Percentiles rank a stretch among this genome's conserved stretches.
phyloP scores from a whole-genome alignment of 2,888 invertebrate genomes.

The Vanessa cardui region DNA sequence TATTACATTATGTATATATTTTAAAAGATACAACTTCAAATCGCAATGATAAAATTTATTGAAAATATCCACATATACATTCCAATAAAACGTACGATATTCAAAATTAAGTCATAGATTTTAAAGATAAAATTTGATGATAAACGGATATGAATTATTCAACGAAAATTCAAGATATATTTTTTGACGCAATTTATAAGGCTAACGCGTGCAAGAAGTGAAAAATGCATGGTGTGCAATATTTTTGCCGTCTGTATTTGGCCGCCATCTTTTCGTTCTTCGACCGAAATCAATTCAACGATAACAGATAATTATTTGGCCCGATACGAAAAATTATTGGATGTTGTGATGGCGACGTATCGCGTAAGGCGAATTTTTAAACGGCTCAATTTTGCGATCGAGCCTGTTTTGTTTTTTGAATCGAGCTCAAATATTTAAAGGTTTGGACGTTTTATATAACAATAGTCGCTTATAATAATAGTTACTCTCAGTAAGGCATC shows the following conservation, averaged over 20 bases:
- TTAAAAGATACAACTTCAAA: too few relatives aligned
- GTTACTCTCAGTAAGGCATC: constrained; percentile 13
- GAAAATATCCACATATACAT: background rate
- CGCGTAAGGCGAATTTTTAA: constrained; percentile 60
- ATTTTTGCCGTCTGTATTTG: constrained; percentile 57
- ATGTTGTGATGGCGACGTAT: constrained; percentile 58
- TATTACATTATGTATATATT: too few relatives aligned
- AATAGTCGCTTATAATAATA: constrained; percentile 16
- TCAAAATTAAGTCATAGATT: constrained; percentile 29
- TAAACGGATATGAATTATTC: constrained; percentile 28
- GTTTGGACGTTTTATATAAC: background rate
- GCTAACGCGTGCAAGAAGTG: constrained; percentile 32
- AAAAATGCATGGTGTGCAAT: constrained; percentile 35
- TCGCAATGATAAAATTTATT: too few relatives aligned
- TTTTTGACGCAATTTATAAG: constrained; percentile 36
- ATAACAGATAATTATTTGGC: constrained; percentile 77
- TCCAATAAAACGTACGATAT: constrained; percentile 1
- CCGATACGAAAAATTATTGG: constrained; percentile 76
- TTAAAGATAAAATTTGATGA: constrained; percentile 24
- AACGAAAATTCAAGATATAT: constrained; percentile 24
- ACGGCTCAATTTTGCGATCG: constrained; percentile 66
- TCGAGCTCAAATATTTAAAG: background rate
- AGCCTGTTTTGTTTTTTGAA: background rate
- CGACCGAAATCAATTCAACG: constrained; percentile 66
- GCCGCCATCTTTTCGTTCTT: constrained; percentile 69